Evolutionary conservation across 2,888 invertebrate species (phyloP), one percentile per base, ranked within the genome.

Genomic region (Lissocephala sabroskyi): DNA sequence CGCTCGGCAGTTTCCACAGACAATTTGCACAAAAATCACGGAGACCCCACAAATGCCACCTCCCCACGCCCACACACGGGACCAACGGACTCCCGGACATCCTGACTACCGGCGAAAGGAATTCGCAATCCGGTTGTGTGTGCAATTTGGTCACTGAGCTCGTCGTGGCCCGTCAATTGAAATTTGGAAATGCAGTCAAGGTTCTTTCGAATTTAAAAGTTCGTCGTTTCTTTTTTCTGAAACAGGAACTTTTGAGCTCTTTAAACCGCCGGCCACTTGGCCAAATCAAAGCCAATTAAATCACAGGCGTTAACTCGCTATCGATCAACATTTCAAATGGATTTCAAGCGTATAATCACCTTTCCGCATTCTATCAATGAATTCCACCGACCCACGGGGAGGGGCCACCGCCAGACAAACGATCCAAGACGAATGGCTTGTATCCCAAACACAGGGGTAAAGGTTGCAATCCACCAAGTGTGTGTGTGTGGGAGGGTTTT

Each of bases 291-390:
- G 37, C 37, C 37, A 37, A 19, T 37, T 37, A 11, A 28, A 35
- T 4, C 3, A 13, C 13, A 16, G 10, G 14, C 13, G 10, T 35
- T 13, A 41, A 28, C 14, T 16, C 13, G 26, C 41, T 60, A 70
- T 63, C 68, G 56, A 76, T 73, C 65, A 73, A 53, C 33, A 50
- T 49, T 49, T 50, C 7, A 23, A 52, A 40, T 50, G 51, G 43
- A 52, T 47, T 47, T 41, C 29, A 40, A 56, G 56, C 60, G 54
- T 51, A 65, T 73, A 76, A 76, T 65, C 70, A 76, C 74, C 65
- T 76, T 70, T 76, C 74, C 70, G 74, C 65, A 56, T 77, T 77
- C 61, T 40, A 28, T 52, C 53, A 56, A 60, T 51, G 13, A 16
- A 16, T 13, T n/a, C 16, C 9, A 29, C 2, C 11, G 13, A 13